Conservation (phyloP, 2,888 invertebrate species). For the Epinotia bilunana region DNA sequence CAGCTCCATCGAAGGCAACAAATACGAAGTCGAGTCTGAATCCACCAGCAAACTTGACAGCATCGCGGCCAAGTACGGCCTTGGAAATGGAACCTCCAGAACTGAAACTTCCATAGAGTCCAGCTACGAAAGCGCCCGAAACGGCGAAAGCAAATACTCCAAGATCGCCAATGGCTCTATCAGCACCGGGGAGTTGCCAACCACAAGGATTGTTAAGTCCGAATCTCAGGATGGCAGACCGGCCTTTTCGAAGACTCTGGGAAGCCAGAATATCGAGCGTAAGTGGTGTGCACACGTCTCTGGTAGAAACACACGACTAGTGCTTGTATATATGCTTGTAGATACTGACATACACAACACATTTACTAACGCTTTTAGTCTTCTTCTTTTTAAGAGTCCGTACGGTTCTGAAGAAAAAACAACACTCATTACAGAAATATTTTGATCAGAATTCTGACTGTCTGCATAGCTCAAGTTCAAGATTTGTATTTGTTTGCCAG, state of each 20-base stretch:
- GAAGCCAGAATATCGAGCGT: conserved; percentile 92
- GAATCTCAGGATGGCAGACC: conserved; percentile 86
- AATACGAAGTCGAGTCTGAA: conserved; percentile 54
- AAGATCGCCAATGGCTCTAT: conserved; percentile 73
- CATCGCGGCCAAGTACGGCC: conserved; percentile 69
- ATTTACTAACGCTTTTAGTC: conserved; percentile 72
- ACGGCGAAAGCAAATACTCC: conserved; percentile 68
- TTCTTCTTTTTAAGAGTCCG: conserved; percentile 60
- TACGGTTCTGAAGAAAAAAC: conserved; percentile 54
- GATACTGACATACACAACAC: conserved; percentile 77
- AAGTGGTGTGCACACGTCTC: conserved; percentile 77
- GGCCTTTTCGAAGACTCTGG: conserved; percentile 88
- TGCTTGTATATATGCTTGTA: conserved; percentile 82
- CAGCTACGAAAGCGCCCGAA: conserved; percentile 55
- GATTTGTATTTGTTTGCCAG: not conserved
- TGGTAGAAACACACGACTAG: conserved; percentile 68
- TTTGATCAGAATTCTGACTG: not conserved
- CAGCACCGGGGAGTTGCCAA: conserved; percentile 58
- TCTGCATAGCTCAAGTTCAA: not conserved
- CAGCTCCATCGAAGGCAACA: conserved; percentile 59
- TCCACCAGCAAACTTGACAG: conserved; percentile 65
- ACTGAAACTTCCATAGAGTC: conserved; percentile 56
- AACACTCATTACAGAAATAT: not conserved
- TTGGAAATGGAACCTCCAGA: conserved; percentile 41
- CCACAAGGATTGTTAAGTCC: conserved; percentile 62